Percentiles rank a stretch among this genome's conserved stretches.
These are phyloP conservation scores for Phrynocephalus guinanensis DNA, from an alignment of 2,797 vertebrate genomes.

Conservation along the genomic window DNA sequence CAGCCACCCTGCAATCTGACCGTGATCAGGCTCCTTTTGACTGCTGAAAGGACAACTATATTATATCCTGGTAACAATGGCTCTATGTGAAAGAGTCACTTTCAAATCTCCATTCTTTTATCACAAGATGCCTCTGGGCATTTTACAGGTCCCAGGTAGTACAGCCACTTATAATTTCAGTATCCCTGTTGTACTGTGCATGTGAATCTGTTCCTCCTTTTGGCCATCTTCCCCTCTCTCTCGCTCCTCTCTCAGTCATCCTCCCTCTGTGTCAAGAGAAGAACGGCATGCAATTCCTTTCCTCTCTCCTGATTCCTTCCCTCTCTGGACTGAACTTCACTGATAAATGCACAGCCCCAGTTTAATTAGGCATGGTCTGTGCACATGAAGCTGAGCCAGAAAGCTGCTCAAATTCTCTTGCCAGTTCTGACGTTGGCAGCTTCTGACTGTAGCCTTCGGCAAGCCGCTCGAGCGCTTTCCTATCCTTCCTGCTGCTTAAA, in stretches of 20 bases:
- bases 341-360: slow-evolving; percentile 15
- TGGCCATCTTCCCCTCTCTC: too few relatives aligned
- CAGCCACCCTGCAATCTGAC: not conserved
- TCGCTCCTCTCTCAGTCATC: too few relatives aligned
- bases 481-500: slow-evolving; percentile 19
- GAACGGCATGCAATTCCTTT: not conserved
- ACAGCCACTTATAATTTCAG: not conserved
- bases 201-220: not conserved
- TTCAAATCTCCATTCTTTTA: not conserved
- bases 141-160: not conserved
- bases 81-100: not conserved
- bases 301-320: not conserved
- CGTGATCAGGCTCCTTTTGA: not conserved
- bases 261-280: not conserved
- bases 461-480: not conserved
- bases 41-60: not conserved
- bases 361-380: slow-evolving; percentile 39
- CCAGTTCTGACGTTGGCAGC: slow-evolving; percentile 25
- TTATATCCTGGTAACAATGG: not conserved
- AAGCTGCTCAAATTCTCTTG: slow-evolving; percentile 26
- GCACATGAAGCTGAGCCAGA: slow-evolving; percentile 16
- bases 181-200: too few relatives aligned
- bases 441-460: slow-evolving; percentile 29
- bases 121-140: not conserved
- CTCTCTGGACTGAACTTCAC: slow-evolving; percentile 17